Percentiles rank a stretch among this genome's conserved stretches.
Evolutionary conservation across 2,888 invertebrate genomes (phyloP).

Genomic region (Agrilus mali): DNA sequence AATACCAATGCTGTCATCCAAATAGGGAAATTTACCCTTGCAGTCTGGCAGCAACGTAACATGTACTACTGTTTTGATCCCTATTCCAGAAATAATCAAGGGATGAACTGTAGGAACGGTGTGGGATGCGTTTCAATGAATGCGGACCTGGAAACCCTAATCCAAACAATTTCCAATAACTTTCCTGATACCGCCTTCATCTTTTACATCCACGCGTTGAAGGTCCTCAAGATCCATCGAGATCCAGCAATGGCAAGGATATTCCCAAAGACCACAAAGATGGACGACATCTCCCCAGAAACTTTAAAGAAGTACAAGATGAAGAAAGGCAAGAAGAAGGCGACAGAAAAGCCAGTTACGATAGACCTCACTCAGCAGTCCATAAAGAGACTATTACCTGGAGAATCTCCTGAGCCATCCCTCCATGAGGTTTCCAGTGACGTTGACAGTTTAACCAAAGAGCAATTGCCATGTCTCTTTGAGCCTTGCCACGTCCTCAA

Average conservation of each 20-base stretch:
- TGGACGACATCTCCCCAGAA: slow-evolving; percentile 26
- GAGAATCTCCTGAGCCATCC: slow-evolving; percentile 22
- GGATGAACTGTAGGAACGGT: slow-evolving; percentile 36
- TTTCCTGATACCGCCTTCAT: slow-evolving; percentile 36
- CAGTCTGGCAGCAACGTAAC: slow-evolving; percentile 49
- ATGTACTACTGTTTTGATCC: slow-evolving; percentile 55
- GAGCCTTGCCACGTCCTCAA: slow-evolving; percentile 14
- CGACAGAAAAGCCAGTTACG: slow-evolving; percentile 25
- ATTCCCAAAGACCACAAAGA: slow-evolving; percentile 24
- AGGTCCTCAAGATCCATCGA: slow-evolving; percentile 41
- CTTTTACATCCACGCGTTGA: slow-evolving; percentile 48
- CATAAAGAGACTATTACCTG: slow-evolving; percentile 22
- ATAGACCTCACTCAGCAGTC: slow-evolving; percentile 19
- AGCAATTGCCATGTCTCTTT: slow-evolving; percentile 17
- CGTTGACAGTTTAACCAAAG: slow-evolving; percentile 25
- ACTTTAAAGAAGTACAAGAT: slow-evolving; percentile 24
- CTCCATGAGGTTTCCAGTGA: slow-evolving; percentile 26
- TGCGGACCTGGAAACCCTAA: slow-evolving; percentile 42
- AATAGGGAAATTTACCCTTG: slow-evolving; percentile 45
- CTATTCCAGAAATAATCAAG: slow-evolving; percentile 47
- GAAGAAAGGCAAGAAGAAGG: slow-evolving; percentile 24
- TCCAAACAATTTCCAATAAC: slow-evolving; percentile 41
- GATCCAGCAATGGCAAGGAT: slow-evolving; percentile 24
- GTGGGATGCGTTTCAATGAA: slow-evolving; percentile 52
- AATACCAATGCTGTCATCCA: slow-evolving; percentile 39